A percentile compares a stretch with the other conserved stretches of the same genome.
Evolutionary conservation across 2,888 invertebrate species (phyloP).

Genomic region (Iphiclides podalirius): DNA sequence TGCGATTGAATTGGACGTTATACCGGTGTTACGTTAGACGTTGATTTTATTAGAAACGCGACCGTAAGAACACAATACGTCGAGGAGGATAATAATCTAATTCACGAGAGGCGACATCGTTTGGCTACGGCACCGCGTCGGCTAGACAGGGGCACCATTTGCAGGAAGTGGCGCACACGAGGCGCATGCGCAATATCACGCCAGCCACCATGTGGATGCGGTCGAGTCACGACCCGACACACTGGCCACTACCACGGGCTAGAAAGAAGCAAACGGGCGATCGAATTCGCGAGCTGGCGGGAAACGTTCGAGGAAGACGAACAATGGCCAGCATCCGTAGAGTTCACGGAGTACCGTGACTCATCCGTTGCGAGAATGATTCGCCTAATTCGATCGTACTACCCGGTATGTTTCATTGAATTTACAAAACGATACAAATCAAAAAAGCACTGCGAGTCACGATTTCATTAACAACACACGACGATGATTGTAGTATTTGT

Average conservation of each 20-base stretch:
- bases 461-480: not conserved
- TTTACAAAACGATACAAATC: not conserved
- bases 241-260: constrained; percentile 8
- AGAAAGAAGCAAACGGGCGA: too few species aligned
- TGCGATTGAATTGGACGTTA: too few species aligned
- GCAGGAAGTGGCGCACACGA: constrained; percentile 61
- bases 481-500: too few species aligned
- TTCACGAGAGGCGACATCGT: constrained; percentile 23
- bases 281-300: not conserved
- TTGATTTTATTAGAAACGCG: too few species aligned
- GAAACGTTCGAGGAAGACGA: too few species aligned
- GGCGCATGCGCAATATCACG: constrained; percentile 56
- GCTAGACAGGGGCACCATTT: constrained; percentile 53
- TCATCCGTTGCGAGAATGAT: not conserved
- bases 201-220: constrained; percentile 30
- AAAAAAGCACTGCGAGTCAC: not conserved
- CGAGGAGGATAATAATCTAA: constrained; percentile 19
- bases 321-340: too few species aligned
- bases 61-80: too few species aligned
- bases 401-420: not conserved
- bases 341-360: not conserved
- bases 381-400: not conserved
- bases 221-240: constrained; percentile 34
- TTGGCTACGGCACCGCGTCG: constrained; percentile 32
- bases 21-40: too few species aligned